Conservation (phyloP, 2,797 vertebrate genomes). For the Lerista edwardsae region DNA sequence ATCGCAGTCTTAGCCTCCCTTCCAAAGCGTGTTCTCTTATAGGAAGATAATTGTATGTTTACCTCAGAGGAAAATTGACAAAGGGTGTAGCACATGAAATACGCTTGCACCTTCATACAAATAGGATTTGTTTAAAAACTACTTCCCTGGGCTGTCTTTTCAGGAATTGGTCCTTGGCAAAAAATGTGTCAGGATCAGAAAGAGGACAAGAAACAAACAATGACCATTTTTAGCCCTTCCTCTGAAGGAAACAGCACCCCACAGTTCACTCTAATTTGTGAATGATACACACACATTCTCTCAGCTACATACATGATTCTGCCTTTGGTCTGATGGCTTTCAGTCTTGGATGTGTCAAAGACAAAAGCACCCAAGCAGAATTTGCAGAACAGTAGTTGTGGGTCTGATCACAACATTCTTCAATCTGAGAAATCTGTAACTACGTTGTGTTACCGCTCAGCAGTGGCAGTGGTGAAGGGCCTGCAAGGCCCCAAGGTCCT, state of each 20-base stretch:
- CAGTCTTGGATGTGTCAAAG: conserved; percentile 11
- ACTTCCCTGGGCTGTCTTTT: background rate
- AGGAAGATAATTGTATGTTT: background rate
- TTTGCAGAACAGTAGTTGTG: background rate
- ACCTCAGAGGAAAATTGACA: background rate
- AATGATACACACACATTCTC: background rate
- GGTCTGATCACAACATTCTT: conserved; percentile 4
- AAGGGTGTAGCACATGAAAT: background rate
- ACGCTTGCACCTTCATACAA: background rate
- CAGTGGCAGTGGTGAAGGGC: too few species aligned
- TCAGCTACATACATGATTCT: conserved; percentile 2
- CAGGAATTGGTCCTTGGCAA: background rate
- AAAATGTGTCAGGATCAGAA: background rate
- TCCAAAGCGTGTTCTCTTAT: background rate
- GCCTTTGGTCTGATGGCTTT: conserved; percentile 1
- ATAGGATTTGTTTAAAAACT: background rate
- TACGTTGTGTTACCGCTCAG: too few species aligned
- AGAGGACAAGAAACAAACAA: conserved; percentile 7
- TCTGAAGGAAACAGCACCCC: background rate
- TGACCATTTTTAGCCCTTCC: conserved; percentile 1
- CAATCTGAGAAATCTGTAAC: background rate
- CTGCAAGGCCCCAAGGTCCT: too few species aligned
- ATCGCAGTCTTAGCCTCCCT: too few species aligned
- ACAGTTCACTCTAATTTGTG: conserved; percentile 1
- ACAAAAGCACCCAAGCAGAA: background rate